Evolutionary conservation across 2,113 vertebrate genomes (phyloP), one percentile per base, ranked within the genome.

Genomic region (Entelurus aequoreus): DNA sequence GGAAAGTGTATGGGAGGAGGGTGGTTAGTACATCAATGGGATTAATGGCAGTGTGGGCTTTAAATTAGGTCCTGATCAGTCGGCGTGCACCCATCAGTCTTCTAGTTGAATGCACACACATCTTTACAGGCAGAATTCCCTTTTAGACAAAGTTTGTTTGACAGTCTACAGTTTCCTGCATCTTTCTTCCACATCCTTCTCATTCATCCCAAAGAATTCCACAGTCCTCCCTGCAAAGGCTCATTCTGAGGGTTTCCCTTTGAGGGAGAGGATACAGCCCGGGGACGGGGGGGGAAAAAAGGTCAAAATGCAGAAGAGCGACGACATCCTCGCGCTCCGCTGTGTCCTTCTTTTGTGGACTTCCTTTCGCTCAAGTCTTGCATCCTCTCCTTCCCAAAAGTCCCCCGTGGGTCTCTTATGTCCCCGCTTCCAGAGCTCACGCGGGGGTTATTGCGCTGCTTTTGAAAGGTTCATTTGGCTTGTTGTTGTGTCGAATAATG

Each of bases 31-130:
- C 66, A 61, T 84, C 76, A 66, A 66, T 66, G 71, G 76, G 78
- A 86, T 88, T 80, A 88, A 87, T 84, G 83, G 78, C 68, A 63
- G 71, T 62, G 70, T 54, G 65, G 66, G 66, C 46, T 78, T 81
- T 84, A 74, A 88, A 89, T 81, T 86, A 85, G 78, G 73, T 76
- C 60, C 63, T 66, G 61, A 80, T 85, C 75, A 78, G 55, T 44
- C 19, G 13, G 42, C 11, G 8, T 12, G n/a, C 8, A 11, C 38
- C 6, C 38, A 44, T 57, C 38, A 19, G 37, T 44, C 38, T 57
- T 57, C 12, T 13, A 12, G 12, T 4, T 12, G 42, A 46, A 46
- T 12, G 12, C 10, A 16, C 54, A 2, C 36, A 6, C 37, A 40
- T 11, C 42, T 11, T 46, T 46, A 11, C 10, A 46, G 10, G 42